phyloP scores from a whole-genome alignment of 2,888 invertebrate species.

The Chironomus tentans region DNA sequence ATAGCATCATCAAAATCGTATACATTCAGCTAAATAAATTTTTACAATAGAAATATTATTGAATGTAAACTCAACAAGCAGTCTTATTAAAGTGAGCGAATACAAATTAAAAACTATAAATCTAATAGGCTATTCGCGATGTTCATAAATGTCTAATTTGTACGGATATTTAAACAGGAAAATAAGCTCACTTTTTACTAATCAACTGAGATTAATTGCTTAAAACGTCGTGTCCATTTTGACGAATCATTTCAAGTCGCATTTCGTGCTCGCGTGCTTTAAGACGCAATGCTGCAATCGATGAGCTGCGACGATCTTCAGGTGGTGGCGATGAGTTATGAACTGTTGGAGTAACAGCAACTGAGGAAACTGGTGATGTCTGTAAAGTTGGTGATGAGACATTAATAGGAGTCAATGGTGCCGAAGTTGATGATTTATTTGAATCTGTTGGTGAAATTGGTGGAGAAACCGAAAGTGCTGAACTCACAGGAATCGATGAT shows the following conservation, averaged over 20 bases:
- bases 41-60: too few species aligned
- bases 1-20: neutral
- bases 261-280: constrained; percentile 86
- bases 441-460: constrained; percentile 45
- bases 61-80: too few species aligned
- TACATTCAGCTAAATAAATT: too few species aligned
- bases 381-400: constrained; percentile 34
- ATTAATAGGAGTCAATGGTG: constrained; percentile 25
- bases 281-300: constrained; percentile 75
- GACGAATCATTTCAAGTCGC: constrained; percentile 70
- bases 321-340: constrained; percentile 45
- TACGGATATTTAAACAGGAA: neutral
- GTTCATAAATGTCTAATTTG: neutral
- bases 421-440: constrained; percentile 28
- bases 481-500: constrained; percentile 37
- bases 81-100: too few species aligned
- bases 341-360: constrained; percentile 36
- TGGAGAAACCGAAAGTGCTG: constrained; percentile 44
- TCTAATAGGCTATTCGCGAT: too few species aligned
- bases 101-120: too few species aligned
- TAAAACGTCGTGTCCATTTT: constrained; percentile 67
- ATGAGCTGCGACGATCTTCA: constrained; percentile 73
- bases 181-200: neutral
- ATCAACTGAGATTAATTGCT: constrained; percentile 41
- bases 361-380: constrained; percentile 36